Percentiles rank a stretch among this genome's conserved stretches.
Evolutionary conservation across 1,140 invertebrate species (phyloP).

Genomic region (Aphelinus atriplicis): DNA sequence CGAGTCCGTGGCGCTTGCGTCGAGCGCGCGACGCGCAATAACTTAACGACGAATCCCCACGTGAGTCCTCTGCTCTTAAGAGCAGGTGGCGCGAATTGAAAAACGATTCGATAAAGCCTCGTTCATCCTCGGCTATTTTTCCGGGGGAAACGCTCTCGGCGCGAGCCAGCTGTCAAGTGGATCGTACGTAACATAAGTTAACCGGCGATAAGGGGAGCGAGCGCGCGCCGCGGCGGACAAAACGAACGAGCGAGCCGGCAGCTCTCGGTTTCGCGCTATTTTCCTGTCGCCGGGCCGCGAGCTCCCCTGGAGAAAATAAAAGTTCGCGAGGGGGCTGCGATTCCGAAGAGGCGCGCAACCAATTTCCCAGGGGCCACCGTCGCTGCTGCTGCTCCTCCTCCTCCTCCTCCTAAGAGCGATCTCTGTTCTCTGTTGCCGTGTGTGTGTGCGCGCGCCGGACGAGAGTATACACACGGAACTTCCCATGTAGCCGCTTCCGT

Average conservation of each 20-base stretch:
- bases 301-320: conserved; percentile 55
- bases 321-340: conserved; percentile 48
- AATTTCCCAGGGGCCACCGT: conserved; percentile 56
- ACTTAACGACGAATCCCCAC: no score
- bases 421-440: conserved; percentile 6
- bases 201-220: conserved; percentile 23
- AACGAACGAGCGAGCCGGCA: background rate
- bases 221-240: background rate
- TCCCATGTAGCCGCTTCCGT: conserved; percentile 16
- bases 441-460: conserved; percentile 26
- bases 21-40: no score
- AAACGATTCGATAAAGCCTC: conserved; percentile 32
- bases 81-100: conserved; percentile 18
- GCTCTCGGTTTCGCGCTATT: conserved; percentile 51
- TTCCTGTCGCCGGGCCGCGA: conserved; percentile 46
- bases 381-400: conserved; percentile 6
- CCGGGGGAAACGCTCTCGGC: conserved; percentile 1
- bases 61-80: no score
- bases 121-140: conserved; percentile 30
- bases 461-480: conserved; percentile 38
- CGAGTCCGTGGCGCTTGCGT: no score
- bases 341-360: conserved; percentile 49
- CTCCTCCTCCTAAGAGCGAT: conserved; percentile 46
- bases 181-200: conserved; percentile 35
- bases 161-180: conserved; percentile 23